These are phyloP conservation scores for Fregetta grallaria DNA, from an alignment of 2,113 vertebrate genomes.

Conservation along the genomic window DNA sequence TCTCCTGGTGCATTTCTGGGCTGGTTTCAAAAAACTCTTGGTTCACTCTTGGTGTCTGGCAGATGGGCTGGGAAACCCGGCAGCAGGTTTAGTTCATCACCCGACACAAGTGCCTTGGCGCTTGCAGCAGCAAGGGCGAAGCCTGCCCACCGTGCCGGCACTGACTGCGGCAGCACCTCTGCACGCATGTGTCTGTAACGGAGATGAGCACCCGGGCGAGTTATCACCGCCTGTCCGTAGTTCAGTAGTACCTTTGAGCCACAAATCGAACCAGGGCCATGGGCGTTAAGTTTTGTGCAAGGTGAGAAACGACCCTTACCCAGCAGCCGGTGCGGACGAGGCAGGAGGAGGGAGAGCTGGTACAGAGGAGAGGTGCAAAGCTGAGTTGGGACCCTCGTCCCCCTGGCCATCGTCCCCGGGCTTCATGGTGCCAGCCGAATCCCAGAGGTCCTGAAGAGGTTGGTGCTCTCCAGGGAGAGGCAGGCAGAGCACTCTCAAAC, in stretches of 20 bases:
- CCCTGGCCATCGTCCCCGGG: background rate
- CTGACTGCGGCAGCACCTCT: background rate
- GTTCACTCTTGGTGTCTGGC: background rate
- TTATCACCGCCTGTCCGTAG: rapidly evolving
- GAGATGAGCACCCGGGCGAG: rapidly evolving
- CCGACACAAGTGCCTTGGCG: background rate
- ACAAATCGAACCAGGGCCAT: background rate
- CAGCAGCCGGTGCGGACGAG: rapidly evolving
- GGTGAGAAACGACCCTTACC: background rate
- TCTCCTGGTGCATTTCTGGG: background rate
- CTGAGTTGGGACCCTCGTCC: rapidly evolving
- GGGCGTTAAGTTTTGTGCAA: background rate
- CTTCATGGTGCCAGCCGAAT: background rate
- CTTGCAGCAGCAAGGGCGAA: background rate
- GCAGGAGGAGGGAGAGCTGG: background rate
- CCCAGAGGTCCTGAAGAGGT: background rate
- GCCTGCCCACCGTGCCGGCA: rapidly evolving
- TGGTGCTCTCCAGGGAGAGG: background rate
- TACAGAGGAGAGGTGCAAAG: background rate
- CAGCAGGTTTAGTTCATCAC: background rate
- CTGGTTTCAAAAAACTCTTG: background rate
- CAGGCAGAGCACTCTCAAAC: background rate
- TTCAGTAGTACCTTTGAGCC: background rate
- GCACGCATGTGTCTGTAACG: rapidly evolving
- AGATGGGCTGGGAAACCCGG: rapidly evolving